Evolutionary conservation across 2,888 invertebrate genomes (phyloP).

Genomic region (Axea sp.): DNA sequence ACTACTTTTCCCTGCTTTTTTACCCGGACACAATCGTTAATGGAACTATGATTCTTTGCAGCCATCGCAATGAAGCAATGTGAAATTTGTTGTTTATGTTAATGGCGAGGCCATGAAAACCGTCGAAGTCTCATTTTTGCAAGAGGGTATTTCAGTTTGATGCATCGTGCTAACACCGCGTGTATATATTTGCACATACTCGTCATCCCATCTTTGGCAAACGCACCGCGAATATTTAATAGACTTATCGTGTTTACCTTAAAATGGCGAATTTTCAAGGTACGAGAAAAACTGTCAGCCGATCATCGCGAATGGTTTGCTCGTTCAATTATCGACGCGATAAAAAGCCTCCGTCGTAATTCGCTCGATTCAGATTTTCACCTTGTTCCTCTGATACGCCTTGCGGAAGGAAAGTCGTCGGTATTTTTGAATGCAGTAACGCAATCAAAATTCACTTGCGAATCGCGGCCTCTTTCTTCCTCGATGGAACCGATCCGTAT

Average conservation of each 20-base stretch:
- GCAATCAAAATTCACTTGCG: no score
- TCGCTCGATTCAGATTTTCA: no score
- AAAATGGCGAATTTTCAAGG: conserved; percentile 52
- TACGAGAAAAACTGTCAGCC: no score
- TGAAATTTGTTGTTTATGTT: conserved; percentile 46
- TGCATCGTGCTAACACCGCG: conserved; percentile 54
- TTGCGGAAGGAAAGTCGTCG: no score
- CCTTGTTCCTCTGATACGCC: no score
- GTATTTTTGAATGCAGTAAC: no score
- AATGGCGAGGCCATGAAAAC: conserved; percentile 30
- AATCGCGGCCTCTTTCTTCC: no score
- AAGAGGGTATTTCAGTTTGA: conserved; percentile 48
- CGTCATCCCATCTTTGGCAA: conserved; percentile 54
- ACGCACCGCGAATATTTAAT: conserved; percentile 59
- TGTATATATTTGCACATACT: conserved; percentile 61
- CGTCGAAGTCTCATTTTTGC: conserved; percentile 44
- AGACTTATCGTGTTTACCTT: conserved; percentile 57
- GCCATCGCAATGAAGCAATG: not conserved
- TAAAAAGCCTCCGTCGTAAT: no score
- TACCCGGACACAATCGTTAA: no score
- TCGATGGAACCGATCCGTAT: no score
- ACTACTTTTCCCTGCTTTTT: no score
- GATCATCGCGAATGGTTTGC: no score
- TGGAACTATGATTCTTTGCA: not conserved
- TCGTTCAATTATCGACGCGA: not conserved